phyloP scores from a whole-genome alignment of 37 sponge, comb jelly and placozoan species.

The Eunapius fragilis region DNA sequence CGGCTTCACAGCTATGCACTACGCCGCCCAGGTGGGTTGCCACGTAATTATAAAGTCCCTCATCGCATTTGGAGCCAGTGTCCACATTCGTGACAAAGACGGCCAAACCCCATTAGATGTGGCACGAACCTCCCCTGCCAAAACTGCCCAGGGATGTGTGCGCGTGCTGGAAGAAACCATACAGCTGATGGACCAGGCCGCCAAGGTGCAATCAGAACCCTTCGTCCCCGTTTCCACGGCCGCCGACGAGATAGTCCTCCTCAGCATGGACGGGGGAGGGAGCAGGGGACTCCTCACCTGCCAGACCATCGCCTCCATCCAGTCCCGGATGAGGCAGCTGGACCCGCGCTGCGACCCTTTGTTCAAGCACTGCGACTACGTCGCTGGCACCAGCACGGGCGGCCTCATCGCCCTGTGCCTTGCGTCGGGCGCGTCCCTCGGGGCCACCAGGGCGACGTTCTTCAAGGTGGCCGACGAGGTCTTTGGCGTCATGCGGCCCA shows the following conservation, averaged over 20 bases:
- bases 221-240: not conserved
- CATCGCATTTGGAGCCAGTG: constrained; percentile 49
- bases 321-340: constrained; percentile 29
- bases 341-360: constrained; percentile 23
- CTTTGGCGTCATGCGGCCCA: not conserved
- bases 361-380: constrained; percentile 57
- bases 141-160: not conserved
- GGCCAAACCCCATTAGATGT: constrained; percentile 32
- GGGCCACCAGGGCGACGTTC: constrained; percentile 2
- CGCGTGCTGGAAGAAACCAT: constrained; percentile 1
- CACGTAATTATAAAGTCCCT: constrained; percentile 22
- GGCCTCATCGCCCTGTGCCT: constrained; percentile 29
- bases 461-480: constrained; percentile 21
- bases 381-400: constrained; percentile 76
- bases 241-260: constrained; percentile 26
- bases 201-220: not conserved
- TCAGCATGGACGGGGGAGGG: constrained; percentile 74
- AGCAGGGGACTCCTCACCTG: constrained; percentile 42
- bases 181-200: not conserved
- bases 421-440: not conserved
- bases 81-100: not conserved
- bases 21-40: constrained; percentile 31
- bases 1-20: constrained; percentile 42
- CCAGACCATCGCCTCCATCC: constrained; percentile 24
- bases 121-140: not conserved